Evolutionary conservation across 1,140 invertebrate species (phyloP).

Genomic region (Lepidurus arcticus): DNA sequence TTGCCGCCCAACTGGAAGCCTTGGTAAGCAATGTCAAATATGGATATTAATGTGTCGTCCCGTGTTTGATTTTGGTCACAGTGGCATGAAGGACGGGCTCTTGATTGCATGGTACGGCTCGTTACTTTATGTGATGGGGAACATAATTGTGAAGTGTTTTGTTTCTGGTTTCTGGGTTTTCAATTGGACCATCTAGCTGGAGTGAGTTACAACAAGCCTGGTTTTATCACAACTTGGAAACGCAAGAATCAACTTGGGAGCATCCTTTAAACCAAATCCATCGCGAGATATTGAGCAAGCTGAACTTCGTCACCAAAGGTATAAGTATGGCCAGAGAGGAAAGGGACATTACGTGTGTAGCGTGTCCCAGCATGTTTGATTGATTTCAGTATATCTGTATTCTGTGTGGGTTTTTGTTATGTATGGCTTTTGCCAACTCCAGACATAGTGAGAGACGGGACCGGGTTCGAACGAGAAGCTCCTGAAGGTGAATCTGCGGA

Average conservation of each 20-base stretch:
- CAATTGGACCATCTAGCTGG: slow-evolving; percentile 22
- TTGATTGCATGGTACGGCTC: no score
- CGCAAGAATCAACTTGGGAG: slow-evolving; percentile 27
- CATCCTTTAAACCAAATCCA: slow-evolving; percentile 32
- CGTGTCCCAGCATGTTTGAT: neutral
- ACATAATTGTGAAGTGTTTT: neutral
- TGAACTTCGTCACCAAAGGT: neutral
- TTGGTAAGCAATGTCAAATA: slow-evolving; percentile 16
- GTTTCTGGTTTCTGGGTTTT: neutral
- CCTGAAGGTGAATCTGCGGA: slow-evolving; percentile 30
- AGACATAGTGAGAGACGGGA: neutral
- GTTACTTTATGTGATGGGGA: no score
- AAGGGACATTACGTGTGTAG: neutral
- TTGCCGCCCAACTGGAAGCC: slow-evolving; percentile 24
- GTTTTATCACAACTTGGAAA: slow-evolving; percentile 30
- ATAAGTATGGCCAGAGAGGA: no score
- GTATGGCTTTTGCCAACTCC: neutral
- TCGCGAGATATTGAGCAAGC: neutral
- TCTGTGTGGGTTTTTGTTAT: neutral
- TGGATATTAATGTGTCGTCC: neutral
- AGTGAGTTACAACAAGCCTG: slow-evolving; percentile 16
- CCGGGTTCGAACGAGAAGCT: slow-evolving; percentile 26
- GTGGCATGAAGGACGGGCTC: no score
- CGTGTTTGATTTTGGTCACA: no score
- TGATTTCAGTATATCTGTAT: neutral